Base-by-base conservation (phyloP, 1,140 invertebrate genomes). In the Euborellia annulipes region DNA sequence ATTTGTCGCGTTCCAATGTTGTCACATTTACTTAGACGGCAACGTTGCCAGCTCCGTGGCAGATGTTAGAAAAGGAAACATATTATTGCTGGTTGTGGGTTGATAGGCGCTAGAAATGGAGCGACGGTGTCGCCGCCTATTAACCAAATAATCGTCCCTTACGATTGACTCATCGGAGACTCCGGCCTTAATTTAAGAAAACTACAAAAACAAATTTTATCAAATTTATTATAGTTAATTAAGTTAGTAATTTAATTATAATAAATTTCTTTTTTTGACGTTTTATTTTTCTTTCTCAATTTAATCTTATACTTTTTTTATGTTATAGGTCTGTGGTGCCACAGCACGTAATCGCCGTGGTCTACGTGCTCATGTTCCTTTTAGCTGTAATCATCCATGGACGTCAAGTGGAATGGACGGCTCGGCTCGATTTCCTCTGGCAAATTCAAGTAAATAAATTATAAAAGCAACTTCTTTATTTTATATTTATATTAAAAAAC, bases 351-450 rank as follows among this genome's bases (percentile, higher is more conserved):
- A 61, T 75, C 27, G 73, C 73, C 48, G 68, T 77, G 46, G 75
- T 76, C 17, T 79, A 83, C 56, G 75, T 89, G 22, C 58, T 83
- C n/a, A 78, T 85, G 52, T 82, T 89, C 55, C 75, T 85, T 45
- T 60, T 88, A 49, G 84, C 81, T 8, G 77, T 91, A 49, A 61
- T 86, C 37, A 64, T 87, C 36, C 85, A 90, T 60, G 85, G 82
- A 2, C 67, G 85, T 9, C 81, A 90, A 61, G 81, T 87, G 9
- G 85, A 87, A 67, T 85, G 83, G 76, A 87, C 82, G 22, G 80
- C 82, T 3, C 59, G 87, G 18, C 66, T 91, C 14, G 85, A 90
- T 65, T 88, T 87, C 64, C 67, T 88, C 0, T 90, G 85, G 85
- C 83, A 87, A 62, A 70, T 82, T 52, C 71, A 74, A 62, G 69